Base-by-base conservation (phyloP, 2,797 vertebrate species). In the Scolopax bukidnonensis region DNA sequence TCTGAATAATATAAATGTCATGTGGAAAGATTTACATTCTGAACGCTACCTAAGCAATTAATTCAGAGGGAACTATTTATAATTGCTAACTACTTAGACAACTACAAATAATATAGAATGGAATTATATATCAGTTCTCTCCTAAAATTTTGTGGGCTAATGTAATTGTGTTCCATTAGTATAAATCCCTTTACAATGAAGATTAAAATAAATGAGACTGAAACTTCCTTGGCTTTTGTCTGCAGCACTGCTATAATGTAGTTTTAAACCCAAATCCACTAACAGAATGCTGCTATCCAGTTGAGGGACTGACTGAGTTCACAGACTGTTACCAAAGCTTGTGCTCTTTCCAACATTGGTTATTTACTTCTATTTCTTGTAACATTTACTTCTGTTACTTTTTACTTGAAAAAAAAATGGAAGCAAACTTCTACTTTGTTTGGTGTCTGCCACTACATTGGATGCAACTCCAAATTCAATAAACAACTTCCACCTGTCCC, bases 11-110 rank as follows among this genome's bases (percentile, higher is more conserved):
- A 84, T 30, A 94, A 94, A 65, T 60, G 79, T 93, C 93, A 92
- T 33, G 18, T 40, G 70, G 63, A 78, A 90, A 94, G 96, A 96
- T 85, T 96, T 96, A 92, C 51, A 88, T 97, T 96, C 61, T 87
- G 68, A 90, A 82, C 93, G 40, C 38, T 94, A 84, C 92, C 83
- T 92, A 93, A 95, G 92, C 84, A 95, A 96, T 97, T 96, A 93
- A 95, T 93, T 64, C 73, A 94, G 63, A 73, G 45, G 33, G 81
- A 94, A 79, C 92, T 96, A 93, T 93, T 96, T 95, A 83, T 77
- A 97, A 95, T 80, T 96, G 67, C 60, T 96, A 95, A 96, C 96
- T 93, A 95, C 74, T 92, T 60, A 96, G 83, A 89, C 87, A 92
- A 82, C 28, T 92, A 94, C 93, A 96, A 97, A 79, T 54, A n/a